Conservation (phyloP, 2,113 vertebrate genomes). For the Acanthochromis polyacanthus region DNA sequence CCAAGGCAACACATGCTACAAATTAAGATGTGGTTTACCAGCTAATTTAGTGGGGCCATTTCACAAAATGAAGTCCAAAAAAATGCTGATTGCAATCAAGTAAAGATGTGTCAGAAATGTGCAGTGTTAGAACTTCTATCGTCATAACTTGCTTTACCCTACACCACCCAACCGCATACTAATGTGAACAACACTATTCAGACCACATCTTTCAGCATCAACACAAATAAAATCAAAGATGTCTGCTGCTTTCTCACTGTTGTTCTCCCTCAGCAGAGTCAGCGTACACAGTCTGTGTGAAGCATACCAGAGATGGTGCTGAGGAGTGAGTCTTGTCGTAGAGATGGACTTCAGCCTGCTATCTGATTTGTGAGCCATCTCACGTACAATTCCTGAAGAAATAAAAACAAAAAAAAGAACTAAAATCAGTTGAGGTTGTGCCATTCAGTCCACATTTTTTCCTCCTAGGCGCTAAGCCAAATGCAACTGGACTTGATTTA, state of each 20-base stretch:
- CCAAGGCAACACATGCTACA: slow-evolving; percentile 57
- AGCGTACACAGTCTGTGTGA: background rate
- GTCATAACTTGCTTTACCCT: slow-evolving; percentile 29
- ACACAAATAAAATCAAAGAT: slow-evolving; percentile 29
- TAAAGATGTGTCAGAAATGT: slow-evolving; percentile 70
- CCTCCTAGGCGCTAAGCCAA: too few species aligned
- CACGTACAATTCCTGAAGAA: slow-evolving; percentile 78
- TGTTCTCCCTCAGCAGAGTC: background rate
- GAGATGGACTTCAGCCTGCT: slow-evolving; percentile 85
- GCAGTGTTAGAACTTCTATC: slow-evolving; percentile 36
- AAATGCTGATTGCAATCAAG: slow-evolving; percentile 68
- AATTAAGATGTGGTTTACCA: slow-evolving; percentile 76
- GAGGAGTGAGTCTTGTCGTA: slow-evolving; percentile 79
- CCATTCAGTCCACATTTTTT: too few species aligned
- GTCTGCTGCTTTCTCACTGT: slow-evolving; percentile 5
- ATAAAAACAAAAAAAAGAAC: background rate
- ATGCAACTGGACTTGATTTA: too few species aligned
- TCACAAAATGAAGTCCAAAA: slow-evolving; percentile 59
- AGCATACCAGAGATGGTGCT: slow-evolving; percentile 85
- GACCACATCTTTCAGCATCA: slow-evolving; percentile 49
- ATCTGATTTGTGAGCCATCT: slow-evolving; percentile 80
- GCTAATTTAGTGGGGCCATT: slow-evolving; percentile 72
- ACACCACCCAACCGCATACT: slow-evolving; percentile 37
- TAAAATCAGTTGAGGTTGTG: background rate
- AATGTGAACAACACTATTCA: slow-evolving; percentile 27